phyloP scores from a whole-genome alignment of 2,113 vertebrate species.

The Crotalus viridis region DNA sequence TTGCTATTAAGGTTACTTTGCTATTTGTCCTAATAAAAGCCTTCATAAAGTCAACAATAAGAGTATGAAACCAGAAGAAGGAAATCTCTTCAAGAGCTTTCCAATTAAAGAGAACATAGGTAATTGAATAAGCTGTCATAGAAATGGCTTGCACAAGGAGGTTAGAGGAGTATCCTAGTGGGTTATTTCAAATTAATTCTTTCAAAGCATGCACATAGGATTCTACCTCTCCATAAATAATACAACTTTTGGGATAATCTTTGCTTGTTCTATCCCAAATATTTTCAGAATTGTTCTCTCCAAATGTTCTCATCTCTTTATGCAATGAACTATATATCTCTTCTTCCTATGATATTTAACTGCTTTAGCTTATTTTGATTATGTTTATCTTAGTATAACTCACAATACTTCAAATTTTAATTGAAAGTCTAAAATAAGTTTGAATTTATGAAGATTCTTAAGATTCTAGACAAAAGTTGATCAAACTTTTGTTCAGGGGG shows the following conservation, averaged over 20 bases:
- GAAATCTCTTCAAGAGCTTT: slow-evolving; percentile 30
- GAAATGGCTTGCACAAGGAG: slow-evolving; percentile 32
- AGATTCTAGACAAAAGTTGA: slow-evolving; percentile 29
- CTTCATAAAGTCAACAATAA: slow-evolving; percentile 26
- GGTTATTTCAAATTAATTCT: neutral
- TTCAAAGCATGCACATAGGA: neutral
- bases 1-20: slow-evolving; percentile 32
- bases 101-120: slow-evolving; percentile 10
- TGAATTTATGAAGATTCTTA: slow-evolving; percentile 31
- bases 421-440: slow-evolving; percentile 25
- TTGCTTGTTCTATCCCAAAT: slow-evolving; percentile 14
- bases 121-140: slow-evolving; percentile 33
- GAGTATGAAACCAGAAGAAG: slow-evolving; percentile 14
- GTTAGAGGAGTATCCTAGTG: neutral
- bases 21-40: slow-evolving; percentile 48
- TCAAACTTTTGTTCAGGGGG: slow-evolving; percentile 21
- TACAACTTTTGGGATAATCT: slow-evolving; percentile 32
- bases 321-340: neutral
- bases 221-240: neutral
- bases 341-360: neutral
- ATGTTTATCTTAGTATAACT: neutral
- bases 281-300: neutral
- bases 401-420: neutral
- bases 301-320: neutral
- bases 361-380: slow-evolving; percentile 18